These are phyloP conservation scores for Myripristis murdjan DNA, from an alignment of 2,797 vertebrate genomes.

Conservation along the genomic window DNA sequence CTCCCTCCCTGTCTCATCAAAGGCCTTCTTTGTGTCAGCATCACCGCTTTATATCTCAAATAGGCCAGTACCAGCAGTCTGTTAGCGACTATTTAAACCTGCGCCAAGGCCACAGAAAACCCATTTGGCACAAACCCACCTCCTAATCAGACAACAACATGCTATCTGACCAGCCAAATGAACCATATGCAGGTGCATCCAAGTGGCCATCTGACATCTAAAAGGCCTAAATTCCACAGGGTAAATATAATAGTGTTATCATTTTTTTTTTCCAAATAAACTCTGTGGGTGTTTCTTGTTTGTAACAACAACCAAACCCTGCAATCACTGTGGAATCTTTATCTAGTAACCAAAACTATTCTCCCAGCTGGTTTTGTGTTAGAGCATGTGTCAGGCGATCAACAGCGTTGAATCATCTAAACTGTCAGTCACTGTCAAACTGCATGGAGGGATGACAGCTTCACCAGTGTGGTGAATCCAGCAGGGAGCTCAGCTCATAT, in stretches of 20 bases:
- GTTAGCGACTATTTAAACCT: constrained; percentile 53
- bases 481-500: constrained; percentile 26
- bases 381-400: constrained; percentile 37
- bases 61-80: constrained; percentile 41
- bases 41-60: constrained; percentile 53
- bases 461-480: constrained; percentile 22
- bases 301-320: background rate
- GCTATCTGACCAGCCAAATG: constrained; percentile 44
- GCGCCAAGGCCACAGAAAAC: constrained; percentile 52
- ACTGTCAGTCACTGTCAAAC: constrained; percentile 56
- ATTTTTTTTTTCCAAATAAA: background rate
- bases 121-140: constrained; percentile 41
- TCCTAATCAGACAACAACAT: constrained; percentile 52
- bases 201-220: constrained; percentile 38
- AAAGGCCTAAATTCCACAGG: background rate
- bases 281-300: background rate
- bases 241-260: constrained; percentile 9
- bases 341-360: constrained; percentile 8
- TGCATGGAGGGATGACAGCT: constrained; percentile 26
- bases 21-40: constrained; percentile 55
- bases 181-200: constrained; percentile 33
- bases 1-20: constrained; percentile 51
- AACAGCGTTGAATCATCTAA: constrained; percentile 32
- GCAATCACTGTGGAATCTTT: background rate
- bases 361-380: constrained; percentile 32